Evolutionary conservation across 2,113 vertebrate species (phyloP).

Genomic region (Gracilinanus agilis): DNA sequence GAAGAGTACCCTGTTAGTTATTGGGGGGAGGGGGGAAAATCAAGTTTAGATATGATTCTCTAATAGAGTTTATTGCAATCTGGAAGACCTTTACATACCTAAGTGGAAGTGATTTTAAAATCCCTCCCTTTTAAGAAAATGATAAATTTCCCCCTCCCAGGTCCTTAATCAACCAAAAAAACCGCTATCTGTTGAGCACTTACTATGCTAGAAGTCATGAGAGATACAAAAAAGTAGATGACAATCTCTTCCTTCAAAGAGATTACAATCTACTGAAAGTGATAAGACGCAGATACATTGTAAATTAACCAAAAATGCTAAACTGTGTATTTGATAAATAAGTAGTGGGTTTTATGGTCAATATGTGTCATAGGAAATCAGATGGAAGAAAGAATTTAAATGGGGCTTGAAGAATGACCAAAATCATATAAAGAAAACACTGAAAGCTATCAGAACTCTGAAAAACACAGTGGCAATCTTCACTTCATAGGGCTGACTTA

Average conservation of each 20-base stretch:
- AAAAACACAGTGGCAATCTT: background rate
- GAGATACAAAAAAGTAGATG: background rate
- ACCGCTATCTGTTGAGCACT: background rate
- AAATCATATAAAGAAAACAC: background rate
- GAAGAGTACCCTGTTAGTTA: background rate
- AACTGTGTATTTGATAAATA: background rate
- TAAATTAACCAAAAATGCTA: slow-evolving; percentile 18
- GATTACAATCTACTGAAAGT: background rate
- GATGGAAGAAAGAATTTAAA: background rate
- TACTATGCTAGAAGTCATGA: background rate
- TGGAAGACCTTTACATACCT: background rate
- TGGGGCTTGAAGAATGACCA: slow-evolving; percentile 1
- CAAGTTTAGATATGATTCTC: background rate
- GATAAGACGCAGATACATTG: background rate
- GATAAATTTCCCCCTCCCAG: background rate
- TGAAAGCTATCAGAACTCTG: slow-evolving; percentile 37
- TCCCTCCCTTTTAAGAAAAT: background rate
- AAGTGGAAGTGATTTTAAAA: background rate
- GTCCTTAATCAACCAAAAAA: slow-evolving; percentile 18
- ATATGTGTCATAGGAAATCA: background rate
- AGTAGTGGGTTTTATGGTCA: background rate
- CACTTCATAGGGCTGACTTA: background rate
- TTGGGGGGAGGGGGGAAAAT: background rate
- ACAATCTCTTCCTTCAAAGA: slow-evolving; percentile 32
- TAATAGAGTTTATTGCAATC: background rate